Percentiles rank a stretch among this genome's conserved stretches.
phyloP scores from a whole-genome alignment of 2,888 invertebrate species.

The Diadromus collaris region DNA sequence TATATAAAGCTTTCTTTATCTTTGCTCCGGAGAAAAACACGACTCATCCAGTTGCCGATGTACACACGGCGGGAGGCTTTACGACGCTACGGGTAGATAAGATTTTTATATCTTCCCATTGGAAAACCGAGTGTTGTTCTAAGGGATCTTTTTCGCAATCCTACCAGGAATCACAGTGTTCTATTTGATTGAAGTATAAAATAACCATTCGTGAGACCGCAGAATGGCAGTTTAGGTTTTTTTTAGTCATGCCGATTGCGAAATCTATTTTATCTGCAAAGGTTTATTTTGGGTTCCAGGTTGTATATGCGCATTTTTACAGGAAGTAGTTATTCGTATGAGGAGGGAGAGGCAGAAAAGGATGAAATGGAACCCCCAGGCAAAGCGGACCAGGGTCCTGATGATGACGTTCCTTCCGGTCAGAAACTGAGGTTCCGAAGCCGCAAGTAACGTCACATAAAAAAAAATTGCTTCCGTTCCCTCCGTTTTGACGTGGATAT shows the following conservation, averaged over 20 bases:
- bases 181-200: constrained; percentile 2
- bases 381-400: too few relatives aligned
- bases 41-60: constrained; percentile 17
- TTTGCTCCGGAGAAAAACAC: not conserved
- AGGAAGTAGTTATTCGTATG: too few relatives aligned
- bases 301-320: too few relatives aligned
- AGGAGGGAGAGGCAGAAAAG: not conserved
- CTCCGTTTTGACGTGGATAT: not conserved
- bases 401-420: too few relatives aligned
- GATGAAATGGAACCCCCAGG: not conserved
- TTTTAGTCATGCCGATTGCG: too few relatives aligned
- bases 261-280: too few relatives aligned
- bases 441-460: not conserved
- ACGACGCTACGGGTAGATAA: not conserved
- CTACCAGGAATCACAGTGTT: not conserved
- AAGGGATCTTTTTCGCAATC: not conserved
- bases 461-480: not conserved
- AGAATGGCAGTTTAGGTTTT: not conserved
- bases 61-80: not conserved
- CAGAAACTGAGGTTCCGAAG: too few relatives aligned
- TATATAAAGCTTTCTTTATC: constrained; percentile 33
- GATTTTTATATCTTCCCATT: constrained; percentile 20
- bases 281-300: too few relatives aligned
- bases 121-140: constrained; percentile 2
- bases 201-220: not conserved